Conservation (phyloP, 2,888 invertebrate species). For the Spatulosminthurus flaviceps region DNA sequence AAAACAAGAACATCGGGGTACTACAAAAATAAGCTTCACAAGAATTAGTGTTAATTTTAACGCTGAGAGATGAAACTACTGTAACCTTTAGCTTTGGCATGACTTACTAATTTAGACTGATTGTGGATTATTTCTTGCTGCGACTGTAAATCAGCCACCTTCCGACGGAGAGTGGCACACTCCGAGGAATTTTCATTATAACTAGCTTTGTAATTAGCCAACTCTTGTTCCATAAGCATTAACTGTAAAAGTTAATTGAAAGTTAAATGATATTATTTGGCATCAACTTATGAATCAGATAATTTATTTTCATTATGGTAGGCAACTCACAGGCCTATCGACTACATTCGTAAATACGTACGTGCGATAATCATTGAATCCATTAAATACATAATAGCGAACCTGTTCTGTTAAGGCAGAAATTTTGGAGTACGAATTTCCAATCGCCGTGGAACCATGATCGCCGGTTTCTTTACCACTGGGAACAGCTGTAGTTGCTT, state of each 20-base stretch:
- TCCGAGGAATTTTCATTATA: slow-evolving; percentile 75
- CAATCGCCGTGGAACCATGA: not conserved
- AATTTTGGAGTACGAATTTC: not conserved
- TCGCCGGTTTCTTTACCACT: not conserved
- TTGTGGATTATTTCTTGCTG: slow-evolving; percentile 72
- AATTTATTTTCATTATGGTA: too few species aligned
- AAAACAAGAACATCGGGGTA: too few species aligned
- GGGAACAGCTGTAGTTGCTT: not conserved
- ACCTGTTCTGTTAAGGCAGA: slow-evolving; percentile 29
- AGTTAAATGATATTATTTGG: too few species aligned
- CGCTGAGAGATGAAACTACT: too few species aligned
- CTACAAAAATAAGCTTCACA: too few species aligned
- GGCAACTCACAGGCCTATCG: too few species aligned
- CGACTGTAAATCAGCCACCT: slow-evolving; percentile 72
- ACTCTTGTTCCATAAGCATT: slow-evolving; percentile 76
- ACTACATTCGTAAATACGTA: too few species aligned
- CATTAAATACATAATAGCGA: not conserved
- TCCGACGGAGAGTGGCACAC: slow-evolving; percentile 72
- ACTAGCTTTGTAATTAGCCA: slow-evolving; percentile 77
- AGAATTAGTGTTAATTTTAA: too few species aligned
- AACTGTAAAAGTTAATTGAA: slow-evolving; percentile 66
- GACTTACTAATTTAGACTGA: slow-evolving; percentile 71
- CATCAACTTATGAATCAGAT: too few species aligned
- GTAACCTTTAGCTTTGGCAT: not conserved
- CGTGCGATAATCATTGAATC: not conserved